These are phyloP conservation scores for Zosterops japonicus DNA, from an alignment of 2,113 vertebrate genomes.

Conservation along the genomic window DNA sequence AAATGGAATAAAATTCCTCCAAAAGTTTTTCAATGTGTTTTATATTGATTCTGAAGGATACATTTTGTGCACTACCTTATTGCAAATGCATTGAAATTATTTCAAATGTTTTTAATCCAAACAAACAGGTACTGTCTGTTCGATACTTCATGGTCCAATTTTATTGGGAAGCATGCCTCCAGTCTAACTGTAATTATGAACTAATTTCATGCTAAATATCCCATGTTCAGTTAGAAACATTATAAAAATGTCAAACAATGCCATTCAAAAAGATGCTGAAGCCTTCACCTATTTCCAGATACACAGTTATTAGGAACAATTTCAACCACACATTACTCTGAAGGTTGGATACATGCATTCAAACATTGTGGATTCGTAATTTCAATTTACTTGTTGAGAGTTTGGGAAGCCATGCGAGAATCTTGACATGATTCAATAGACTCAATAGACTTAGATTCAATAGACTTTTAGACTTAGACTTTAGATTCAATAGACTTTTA, in stretches of 20 bases:
- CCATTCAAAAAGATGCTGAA: neutral
- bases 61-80: neutral
- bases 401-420: neutral
- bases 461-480: neutral
- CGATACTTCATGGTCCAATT: neutral
- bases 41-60: neutral
- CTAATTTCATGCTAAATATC: constrained; percentile 11
- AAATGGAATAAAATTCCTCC: neutral
- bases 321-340: neutral
- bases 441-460: no score
- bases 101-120: neutral
- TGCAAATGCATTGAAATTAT: neutral
- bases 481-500: neutral
- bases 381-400: neutral
- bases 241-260: neutral
- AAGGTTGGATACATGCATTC: neutral
- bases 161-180: neutral
- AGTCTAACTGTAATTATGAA: neutral
- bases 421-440: no score
- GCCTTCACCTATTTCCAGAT: neutral
- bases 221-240: neutral
- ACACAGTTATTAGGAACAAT: neutral
- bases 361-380: neutral
- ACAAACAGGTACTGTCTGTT: neutral
- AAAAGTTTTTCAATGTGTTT: neutral